These are phyloP conservation scores for Ivindomyrus marchei DNA, from an alignment of 2,113 vertebrate species.

Conservation along the genomic window DNA sequence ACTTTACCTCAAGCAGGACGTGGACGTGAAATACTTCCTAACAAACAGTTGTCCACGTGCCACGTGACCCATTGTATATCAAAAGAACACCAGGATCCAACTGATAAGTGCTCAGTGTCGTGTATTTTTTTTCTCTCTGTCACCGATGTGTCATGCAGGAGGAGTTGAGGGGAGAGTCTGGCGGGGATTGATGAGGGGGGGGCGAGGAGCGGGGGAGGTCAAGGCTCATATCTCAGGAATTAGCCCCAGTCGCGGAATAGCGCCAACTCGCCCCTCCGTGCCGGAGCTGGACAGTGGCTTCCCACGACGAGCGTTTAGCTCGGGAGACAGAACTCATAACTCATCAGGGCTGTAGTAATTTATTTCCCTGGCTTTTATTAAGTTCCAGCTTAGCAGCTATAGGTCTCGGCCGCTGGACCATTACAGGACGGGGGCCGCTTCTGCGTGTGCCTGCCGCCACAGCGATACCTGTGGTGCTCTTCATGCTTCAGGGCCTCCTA, in stretches of 20 bases:
- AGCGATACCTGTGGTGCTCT: conserved; percentile 94
- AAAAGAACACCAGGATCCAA: not conserved
- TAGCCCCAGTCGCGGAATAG: conserved; percentile 22
- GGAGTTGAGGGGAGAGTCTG: not conserved
- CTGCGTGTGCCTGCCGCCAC: conserved; percentile 69
- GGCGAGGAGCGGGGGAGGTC: not conserved
- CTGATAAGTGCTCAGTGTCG: not conserved
- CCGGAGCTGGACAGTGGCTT: conserved; percentile 35
- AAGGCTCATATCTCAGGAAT: conserved; percentile 19
- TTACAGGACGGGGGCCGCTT: conserved; percentile 71
- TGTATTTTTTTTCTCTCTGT: not conserved
- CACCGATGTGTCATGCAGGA: not conserved
- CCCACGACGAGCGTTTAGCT: conserved; percentile 39
- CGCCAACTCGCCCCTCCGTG: not conserved
- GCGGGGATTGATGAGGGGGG: not conserved
- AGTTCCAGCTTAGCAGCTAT: conserved; percentile 89
- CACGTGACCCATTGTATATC: not conserved
- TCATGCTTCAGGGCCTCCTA: conserved; percentile 97
- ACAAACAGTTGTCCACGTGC: not conserved
- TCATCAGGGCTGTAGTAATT: conserved; percentile 85
- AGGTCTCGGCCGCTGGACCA: conserved; percentile 82
- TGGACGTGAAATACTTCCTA: not conserved
- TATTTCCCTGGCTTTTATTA: conserved; percentile 97
- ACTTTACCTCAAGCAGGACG: not conserved
- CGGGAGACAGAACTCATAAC: conserved; percentile 78